These are phyloP conservation scores for Cephalopterus ornatus DNA, from an alignment of 2,113 vertebrate species.

Conservation along the genomic window DNA sequence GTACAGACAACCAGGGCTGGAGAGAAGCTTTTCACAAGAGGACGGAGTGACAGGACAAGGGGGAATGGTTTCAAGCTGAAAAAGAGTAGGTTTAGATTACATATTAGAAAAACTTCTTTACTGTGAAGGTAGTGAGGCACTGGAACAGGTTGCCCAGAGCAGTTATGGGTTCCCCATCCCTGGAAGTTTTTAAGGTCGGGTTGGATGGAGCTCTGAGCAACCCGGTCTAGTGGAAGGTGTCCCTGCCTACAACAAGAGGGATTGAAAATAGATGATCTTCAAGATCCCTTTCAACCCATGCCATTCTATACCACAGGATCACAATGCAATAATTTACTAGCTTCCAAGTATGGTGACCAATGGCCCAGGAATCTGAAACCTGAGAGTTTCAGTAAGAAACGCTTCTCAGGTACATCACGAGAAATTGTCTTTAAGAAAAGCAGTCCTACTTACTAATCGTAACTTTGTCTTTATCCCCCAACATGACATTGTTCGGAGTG, in stretches of 20 bases:
- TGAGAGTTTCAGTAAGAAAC: neutral
- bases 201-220: neutral
- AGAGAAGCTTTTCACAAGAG: neutral
- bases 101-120: neutral
- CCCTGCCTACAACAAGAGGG: too few relatives aligned
- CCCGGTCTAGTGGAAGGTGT: neutral
- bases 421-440: neutral
- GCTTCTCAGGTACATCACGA: neutral
- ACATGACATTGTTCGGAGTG: slow-evolving; percentile 86
- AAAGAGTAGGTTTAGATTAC: neutral
- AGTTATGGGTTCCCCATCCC: neutral
- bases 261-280: neutral
- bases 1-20: neutral
- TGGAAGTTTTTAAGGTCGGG: neutral
- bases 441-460: slow-evolving; percentile 82
- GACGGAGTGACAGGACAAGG: neutral
- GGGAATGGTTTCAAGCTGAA: neutral
- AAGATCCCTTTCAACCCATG: neutral
- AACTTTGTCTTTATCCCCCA: slow-evolving; percentile 87
- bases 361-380: neutral
- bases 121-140: neutral
- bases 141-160: neutral
- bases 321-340: neutral
- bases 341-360: neutral
- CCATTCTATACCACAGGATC: neutral